Evolutionary conservation across 2,113 vertebrate species (phyloP), one percentile per base, ranked within the genome.

Genomic region (Speoplatyrhinus poulsoni): DNA sequence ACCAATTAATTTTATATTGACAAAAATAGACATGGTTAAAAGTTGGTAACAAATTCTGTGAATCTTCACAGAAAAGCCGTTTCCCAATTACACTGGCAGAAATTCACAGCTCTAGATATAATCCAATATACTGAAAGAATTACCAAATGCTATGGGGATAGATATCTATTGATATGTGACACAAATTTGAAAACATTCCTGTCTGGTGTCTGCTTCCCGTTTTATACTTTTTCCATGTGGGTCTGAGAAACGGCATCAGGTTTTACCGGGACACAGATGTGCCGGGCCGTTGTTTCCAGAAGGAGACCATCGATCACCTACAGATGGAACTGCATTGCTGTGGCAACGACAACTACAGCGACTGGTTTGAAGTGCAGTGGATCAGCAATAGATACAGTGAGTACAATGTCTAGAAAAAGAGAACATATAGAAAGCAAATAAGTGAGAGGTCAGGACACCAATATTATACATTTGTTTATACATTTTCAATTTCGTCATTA

Each of bases 341-440:
- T 53, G 95, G 95, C 46, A 92, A 93, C 83, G 93, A 80, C 53
- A 90, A 93, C 80, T 94, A 91, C 89, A 93, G 85, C 84, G 95
- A 96, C 74, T 96, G 94, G 94, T 95, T 95, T 62, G 93, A 94
- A 75, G 91, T 95, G 41, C 94, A 95, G 85, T 95, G 94, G 94
- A 84, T 95, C 88, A 95, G 91, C 89, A 93, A 86, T 83, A 88
- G 93, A 75, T 95, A 92, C 79, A 94, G 94, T 95, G 85, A 94
- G 93, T 93, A 48, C 10, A 8, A 17, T 8, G 12, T 53, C 4
- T 4, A 53, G 50, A n/a, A 53, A 11, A 53, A 15, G 50, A 26
- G 26, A 26, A 26, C 48, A 49, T 49, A 49, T 12, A 26, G 17
- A 57, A 57, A 26, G 10, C n/a, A 17, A n/a, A 54, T 12, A 17